Conservation (phyloP, 2,797 vertebrate genomes). For the Argentina silus region DNA sequence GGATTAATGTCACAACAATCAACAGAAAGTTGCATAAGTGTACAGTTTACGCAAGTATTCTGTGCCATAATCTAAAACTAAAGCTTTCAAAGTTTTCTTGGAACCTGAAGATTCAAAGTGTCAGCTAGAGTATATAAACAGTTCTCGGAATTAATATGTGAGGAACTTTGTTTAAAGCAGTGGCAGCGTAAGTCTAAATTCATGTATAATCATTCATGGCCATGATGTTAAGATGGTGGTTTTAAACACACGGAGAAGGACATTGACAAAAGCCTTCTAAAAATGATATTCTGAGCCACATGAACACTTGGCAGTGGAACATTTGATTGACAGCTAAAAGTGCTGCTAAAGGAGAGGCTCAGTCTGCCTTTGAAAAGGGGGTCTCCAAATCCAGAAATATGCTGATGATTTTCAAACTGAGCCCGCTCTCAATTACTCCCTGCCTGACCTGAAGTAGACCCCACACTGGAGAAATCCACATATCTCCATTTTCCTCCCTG, state of each 20-base stretch:
- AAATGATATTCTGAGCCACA: slow-evolving; percentile 27
- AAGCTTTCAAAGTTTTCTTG: slow-evolving; percentile 46
- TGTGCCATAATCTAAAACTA: slow-evolving; percentile 37
- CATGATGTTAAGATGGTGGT: slow-evolving; percentile 41
- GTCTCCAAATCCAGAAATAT: slow-evolving; percentile 76
- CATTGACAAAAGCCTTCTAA: slow-evolving; percentile 59
- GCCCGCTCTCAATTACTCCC: slow-evolving; percentile 63
- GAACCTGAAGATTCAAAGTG: slow-evolving; percentile 39
- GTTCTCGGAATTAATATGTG: no score
- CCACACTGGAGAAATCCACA: slow-evolving; percentile 74
- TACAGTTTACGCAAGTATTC: slow-evolving; percentile 38
- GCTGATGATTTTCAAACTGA: slow-evolving; percentile 75
- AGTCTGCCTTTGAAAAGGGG: slow-evolving; percentile 59
- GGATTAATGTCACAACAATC: not conserved
- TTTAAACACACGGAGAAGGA: slow-evolving; percentile 50
- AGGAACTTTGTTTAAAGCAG: no score
- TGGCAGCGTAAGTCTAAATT: not conserved
- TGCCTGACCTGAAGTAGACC: slow-evolving; percentile 75
- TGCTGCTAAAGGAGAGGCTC: slow-evolving; percentile 60
- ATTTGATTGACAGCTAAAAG: slow-evolving; percentile 57
- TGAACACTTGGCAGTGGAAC: slow-evolving; percentile 47
- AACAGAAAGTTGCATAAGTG: slow-evolving; percentile 8
- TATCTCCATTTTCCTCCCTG: slow-evolving; percentile 67
- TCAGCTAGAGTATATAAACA: no score
- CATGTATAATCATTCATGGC: not conserved